These are phyloP conservation scores for Nineta flava DNA, from an alignment of 2,888 invertebrate genomes.

Conservation along the genomic window DNA sequence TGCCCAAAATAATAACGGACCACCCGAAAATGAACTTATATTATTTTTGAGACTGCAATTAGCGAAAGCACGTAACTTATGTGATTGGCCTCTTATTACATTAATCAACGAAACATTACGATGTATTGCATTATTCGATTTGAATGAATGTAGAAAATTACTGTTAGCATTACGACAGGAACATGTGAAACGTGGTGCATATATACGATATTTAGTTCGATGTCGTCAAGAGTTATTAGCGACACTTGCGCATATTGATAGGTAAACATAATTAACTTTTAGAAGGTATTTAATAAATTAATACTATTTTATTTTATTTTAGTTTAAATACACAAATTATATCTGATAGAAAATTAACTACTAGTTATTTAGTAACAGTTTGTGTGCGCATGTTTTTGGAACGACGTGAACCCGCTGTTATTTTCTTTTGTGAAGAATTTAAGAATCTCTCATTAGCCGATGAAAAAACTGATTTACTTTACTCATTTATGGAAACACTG, in stretches of 20 bases:
- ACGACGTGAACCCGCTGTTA: constrained; percentile 53
- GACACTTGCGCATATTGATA: constrained; percentile 53
- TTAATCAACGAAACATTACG: constrained; percentile 71
- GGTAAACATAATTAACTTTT: constrained; percentile 28
- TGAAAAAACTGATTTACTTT: constrained; percentile 80
- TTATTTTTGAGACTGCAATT: constrained; percentile 57
- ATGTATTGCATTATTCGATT: constrained; percentile 57
- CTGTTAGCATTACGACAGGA: constrained; percentile 61
- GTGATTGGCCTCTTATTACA: constrained; percentile 59
- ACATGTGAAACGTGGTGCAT: constrained; percentile 58
- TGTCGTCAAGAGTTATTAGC: constrained; percentile 67
- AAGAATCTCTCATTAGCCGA: constrained; percentile 65
- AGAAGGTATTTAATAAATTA: constrained; percentile 5
- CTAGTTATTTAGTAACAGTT: constrained; percentile 54
- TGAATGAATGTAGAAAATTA: constrained; percentile 53
- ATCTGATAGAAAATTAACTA: constrained; percentile 54
- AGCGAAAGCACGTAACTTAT: constrained; percentile 67
- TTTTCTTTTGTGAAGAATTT: constrained; percentile 67
- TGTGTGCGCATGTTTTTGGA: constrained; percentile 71
- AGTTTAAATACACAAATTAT: constrained; percentile 42
- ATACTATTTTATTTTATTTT: constrained; percentile 13
- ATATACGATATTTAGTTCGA: constrained; percentile 65
- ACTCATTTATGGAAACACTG: constrained; percentile 59
- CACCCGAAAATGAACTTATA: constrained; percentile 31
- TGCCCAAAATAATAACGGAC: constrained; percentile 10